phyloP scores from a whole-genome alignment of 1,140 invertebrate genomes.

The Vanessa tameamea region DNA sequence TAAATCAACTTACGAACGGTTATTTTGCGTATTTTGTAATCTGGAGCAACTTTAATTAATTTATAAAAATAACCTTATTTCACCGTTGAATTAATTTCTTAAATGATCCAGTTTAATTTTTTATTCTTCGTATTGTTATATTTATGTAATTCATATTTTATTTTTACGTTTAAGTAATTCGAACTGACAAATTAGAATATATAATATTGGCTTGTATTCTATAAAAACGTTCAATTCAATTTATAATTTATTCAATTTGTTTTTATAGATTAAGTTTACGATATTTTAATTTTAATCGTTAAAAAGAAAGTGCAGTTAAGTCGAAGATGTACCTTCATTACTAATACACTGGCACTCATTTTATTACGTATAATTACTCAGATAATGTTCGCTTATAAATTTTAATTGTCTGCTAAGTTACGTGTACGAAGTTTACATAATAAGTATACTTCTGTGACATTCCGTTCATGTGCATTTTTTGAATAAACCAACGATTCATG shows the following conservation, averaged over 20 bases:
- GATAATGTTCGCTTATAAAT: slow-evolving; percentile 8
- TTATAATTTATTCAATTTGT: too few species aligned
- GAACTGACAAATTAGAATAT: too few species aligned
- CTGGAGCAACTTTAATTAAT: neutral
- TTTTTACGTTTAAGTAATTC: too few species aligned
- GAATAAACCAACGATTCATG: neutral
- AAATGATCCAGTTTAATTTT: too few species aligned
- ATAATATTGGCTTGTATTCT: too few species aligned
- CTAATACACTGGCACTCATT: slow-evolving; percentile 4
- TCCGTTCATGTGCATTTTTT: slow-evolving; percentile 9
- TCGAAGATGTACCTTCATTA: neutral
- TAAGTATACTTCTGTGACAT: neutral
- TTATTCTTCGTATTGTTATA: too few species aligned
- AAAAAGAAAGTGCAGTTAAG: neutral
- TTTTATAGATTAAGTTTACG: neutral
- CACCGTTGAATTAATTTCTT: too few species aligned
- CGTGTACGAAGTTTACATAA: slow-evolving; percentile 10
- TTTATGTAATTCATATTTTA: too few species aligned
- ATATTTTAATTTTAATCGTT: neutral
- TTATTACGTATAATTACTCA: neutral
- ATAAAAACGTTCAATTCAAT: too few species aligned
- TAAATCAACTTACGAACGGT: neutral
- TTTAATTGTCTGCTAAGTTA: slow-evolving; percentile 14
- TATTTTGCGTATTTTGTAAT: neutral
- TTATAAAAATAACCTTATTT: neutral